Conservation (phyloP, 2,888 invertebrate genomes). For the Latrodectus elegans region DNA sequence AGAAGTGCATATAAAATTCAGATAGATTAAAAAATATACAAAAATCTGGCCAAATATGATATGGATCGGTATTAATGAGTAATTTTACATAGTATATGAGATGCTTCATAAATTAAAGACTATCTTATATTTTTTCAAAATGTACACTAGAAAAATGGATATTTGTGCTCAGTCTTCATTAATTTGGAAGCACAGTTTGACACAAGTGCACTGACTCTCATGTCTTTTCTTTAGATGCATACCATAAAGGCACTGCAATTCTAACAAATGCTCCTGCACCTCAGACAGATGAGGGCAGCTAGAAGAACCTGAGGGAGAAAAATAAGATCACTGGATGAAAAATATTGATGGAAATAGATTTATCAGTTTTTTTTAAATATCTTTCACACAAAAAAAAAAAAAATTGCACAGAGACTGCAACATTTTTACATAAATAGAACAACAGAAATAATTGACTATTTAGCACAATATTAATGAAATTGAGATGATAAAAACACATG, state of each 20-base stretch:
- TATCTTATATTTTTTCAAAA: conserved; percentile 33
- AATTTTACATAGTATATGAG: conserved; percentile 51
- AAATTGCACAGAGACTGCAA: too few relatives aligned
- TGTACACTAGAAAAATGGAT: conserved; percentile 37
- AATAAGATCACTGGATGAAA: not conserved
- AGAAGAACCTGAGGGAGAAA: not conserved
- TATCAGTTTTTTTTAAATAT: too few relatives aligned
- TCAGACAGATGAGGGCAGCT: conserved; percentile 5
- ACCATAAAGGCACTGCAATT: conserved; percentile 63
- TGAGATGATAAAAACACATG: too few relatives aligned
- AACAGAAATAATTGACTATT: too few relatives aligned
- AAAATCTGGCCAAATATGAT: conserved; percentile 66
- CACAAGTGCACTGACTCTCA: conserved; percentile 12
- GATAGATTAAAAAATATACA: conserved; percentile 58
- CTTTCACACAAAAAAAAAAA: too few relatives aligned
- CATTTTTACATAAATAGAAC: too few relatives aligned
- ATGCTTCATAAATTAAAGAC: conserved; percentile 55
- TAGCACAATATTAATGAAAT: too few relatives aligned
- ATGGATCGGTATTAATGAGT: conserved; percentile 64
- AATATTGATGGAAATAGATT: too few relatives aligned
- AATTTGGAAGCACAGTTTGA: conserved; percentile 44
- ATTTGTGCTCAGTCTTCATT: conserved; percentile 15
- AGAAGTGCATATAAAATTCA: conserved; percentile 66
- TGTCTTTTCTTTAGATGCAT: conserved; percentile 1
- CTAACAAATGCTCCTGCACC: conserved; percentile 33